Evolutionary conservation across 37 sponge, comb jelly and placozoan genomes (phyloP).

Genomic region (Petrosia ficiformis): DNA sequence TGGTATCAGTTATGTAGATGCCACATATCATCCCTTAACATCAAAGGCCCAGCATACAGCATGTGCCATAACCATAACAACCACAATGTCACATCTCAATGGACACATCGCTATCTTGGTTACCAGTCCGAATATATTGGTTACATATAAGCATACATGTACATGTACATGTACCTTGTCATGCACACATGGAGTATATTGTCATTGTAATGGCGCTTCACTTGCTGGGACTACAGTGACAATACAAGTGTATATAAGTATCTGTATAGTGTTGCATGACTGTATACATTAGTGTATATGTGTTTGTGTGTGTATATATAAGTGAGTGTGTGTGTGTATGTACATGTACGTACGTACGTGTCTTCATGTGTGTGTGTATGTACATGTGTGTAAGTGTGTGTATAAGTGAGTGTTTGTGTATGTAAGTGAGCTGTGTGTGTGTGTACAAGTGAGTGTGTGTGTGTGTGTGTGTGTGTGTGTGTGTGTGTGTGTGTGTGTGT

Average conservation of each 20-base stretch:
- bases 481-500: conserved; percentile 1
- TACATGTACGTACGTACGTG: not conserved
- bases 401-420: conserved; percentile 1
- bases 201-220: too few relatives aligned
- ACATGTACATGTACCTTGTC: not conserved
- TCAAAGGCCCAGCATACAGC: too few relatives aligned
- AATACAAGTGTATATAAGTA: too few relatives aligned
- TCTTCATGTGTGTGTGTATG: not conserved
- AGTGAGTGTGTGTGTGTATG: conserved; percentile 7
- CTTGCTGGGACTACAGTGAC: too few relatives aligned
- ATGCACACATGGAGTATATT: not conserved
- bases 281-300: not conserved
- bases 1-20: too few relatives aligned
- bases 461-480: conserved; percentile 6
- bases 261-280: not conserved
- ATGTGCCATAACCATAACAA: too few relatives aligned
- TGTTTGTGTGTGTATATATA: conserved; percentile 2
- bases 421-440: conserved; percentile 3
- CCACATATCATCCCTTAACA: too few relatives aligned
- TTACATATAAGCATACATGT: not conserved
- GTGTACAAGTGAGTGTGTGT: not conserved
- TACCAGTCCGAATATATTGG: too few relatives aligned
- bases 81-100: too few relatives aligned
- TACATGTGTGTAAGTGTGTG: not conserved
- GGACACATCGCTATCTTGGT: too few relatives aligned